Conservation (phyloP, 2,797 vertebrate species). For the Orientallactaga sibirica region DNA sequence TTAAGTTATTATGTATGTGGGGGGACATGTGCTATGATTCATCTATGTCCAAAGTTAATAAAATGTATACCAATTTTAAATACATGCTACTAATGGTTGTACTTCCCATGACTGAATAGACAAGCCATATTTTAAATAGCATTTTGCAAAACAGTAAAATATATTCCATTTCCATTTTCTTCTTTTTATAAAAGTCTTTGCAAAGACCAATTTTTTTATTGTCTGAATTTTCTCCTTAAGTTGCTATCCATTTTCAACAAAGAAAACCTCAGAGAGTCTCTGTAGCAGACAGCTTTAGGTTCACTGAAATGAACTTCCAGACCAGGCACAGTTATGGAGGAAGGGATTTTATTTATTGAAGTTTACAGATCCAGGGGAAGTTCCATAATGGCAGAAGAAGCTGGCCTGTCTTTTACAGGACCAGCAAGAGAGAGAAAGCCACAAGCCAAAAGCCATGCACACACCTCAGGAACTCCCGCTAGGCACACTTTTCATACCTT, state of each 20-base stretch:
- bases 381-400: too few relatives aligned
- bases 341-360: too few relatives aligned
- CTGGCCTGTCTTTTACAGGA: too few relatives aligned
- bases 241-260: background rate
- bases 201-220: conserved; percentile 1
- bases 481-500: too few relatives aligned
- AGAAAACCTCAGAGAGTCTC: background rate
- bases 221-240: conserved; percentile 1
- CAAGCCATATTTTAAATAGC: background rate
- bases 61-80: background rate
- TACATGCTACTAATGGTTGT: background rate
- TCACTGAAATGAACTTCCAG: too few relatives aligned
- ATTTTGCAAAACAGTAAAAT: conserved; percentile 14
- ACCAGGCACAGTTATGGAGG: too few relatives aligned
- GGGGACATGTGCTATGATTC: background rate
- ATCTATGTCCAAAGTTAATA: background rate
- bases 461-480: too few relatives aligned
- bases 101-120: background rate
- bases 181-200: background rate
- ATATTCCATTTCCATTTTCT: background rate
- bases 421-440: too few relatives aligned
- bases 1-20: background rate
- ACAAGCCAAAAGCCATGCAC: too few relatives aligned
- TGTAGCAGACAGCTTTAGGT: too few relatives aligned
- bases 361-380: too few relatives aligned